Evolutionary conservation across 2,113 vertebrate genomes (phyloP), one percentile per base, ranked within the genome.

Genomic region (Mesoclemmys tuberculata): DNA sequence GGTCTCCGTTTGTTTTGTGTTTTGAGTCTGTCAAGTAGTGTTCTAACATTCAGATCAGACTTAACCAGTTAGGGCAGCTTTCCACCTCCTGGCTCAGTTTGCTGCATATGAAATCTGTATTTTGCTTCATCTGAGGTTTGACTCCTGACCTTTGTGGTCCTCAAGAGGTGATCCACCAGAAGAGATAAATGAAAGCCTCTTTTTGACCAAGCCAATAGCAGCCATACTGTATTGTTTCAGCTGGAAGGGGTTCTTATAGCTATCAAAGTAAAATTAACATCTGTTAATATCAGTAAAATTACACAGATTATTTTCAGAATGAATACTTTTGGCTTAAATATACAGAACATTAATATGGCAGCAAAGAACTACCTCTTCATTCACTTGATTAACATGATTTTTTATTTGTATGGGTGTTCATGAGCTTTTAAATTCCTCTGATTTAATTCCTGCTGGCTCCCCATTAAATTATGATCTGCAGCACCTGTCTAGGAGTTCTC

Each of bases 1-100:
- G 2, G 35, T 89, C 94, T 91, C 85, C 81, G 85, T 85, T 90
- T 91, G 83, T 29, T 93, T 91, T 90, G n/a, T 89, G 18, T 87
- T 96, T 96, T 95, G 10, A 2, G 77, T 95, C 91, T 87, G 26
- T 77, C 56, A 92, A 78, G 27, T 13, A 5, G 8, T 74, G 74
- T 94, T 91, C 85, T 85, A 56, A 93, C 93, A 90, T 52, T 46
- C 21, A 80, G 86, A 87, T 5, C 74, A 80, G 84, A 74, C 58
- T 83, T 94, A 81, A 64, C 82, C 11, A 41, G 94, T 96, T 96
- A 84, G 31, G 64, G 52, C 75, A 85, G 35, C 6, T 46, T 48
- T 22, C 24, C 93, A 46, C 52, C 89, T 97, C 80, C 55, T 91
- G n/a, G 85, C 38, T 96, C 64, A 92, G 56, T 58, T 83, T 95